Evolutionary conservation across 1,140 invertebrate genomes (phyloP).

Genomic region (Diorhabda elongata): DNA sequence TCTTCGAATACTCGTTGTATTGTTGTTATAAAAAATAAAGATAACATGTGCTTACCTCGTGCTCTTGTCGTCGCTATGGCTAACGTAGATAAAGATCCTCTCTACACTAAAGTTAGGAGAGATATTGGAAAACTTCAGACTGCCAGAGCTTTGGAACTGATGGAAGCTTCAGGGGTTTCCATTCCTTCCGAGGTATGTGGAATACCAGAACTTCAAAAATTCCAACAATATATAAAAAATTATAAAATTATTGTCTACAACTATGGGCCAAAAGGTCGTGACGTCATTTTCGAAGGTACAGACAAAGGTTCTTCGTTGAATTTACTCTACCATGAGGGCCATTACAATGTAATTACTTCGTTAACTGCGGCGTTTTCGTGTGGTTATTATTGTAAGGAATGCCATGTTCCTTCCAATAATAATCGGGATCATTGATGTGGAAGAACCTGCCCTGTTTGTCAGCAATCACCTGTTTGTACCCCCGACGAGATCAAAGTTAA

Average conservation of each 20-base stretch:
- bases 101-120: conserved; percentile 1
- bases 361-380: conserved; percentile 10
- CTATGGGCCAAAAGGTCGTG: conserved; percentile 11
- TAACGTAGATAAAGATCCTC: conserved; percentile 4
- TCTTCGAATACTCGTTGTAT: background rate
- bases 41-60: background rate
- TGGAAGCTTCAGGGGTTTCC: too few relatives aligned
- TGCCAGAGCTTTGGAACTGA: too few relatives aligned
- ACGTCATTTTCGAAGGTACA: conserved; percentile 5
- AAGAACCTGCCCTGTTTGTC: conserved; percentile 5
- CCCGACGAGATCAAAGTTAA: background rate
- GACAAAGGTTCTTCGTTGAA: background rate
- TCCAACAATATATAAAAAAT: background rate
- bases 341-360: background rate
- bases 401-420: conserved; percentile 6
- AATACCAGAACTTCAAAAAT: too few relatives aligned
- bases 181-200: too few relatives aligned
- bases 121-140: conserved; percentile 9
- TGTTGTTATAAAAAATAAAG: conserved; percentile 1
- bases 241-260: too few relatives aligned
- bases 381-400: conserved; percentile 13
- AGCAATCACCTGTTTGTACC: background rate
- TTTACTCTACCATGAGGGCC: conserved; percentile 7
- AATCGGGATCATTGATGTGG: conserved; percentile 1
- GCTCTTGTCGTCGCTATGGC: conserved; percentile 13